These are phyloP conservation scores for Lepisosteus osseus DNA, from an alignment of 2,113 vertebrate genomes.

Conservation along the genomic window DNA sequence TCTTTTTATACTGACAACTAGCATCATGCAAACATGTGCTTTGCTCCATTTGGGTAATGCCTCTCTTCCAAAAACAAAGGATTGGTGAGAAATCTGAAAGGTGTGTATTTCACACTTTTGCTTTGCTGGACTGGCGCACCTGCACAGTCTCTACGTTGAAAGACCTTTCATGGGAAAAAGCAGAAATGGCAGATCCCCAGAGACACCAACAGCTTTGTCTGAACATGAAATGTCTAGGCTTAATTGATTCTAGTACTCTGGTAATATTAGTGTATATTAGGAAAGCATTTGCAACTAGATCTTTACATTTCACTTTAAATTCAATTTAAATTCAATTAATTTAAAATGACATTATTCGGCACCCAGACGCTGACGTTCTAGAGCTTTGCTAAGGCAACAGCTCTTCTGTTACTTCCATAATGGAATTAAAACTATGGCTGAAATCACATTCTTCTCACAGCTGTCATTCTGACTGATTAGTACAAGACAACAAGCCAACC, in stretches of 20 bases:
- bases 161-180: too few relatives aligned
- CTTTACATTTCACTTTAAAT: slow-evolving; percentile 3
- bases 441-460: too few relatives aligned
- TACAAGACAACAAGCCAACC: too few relatives aligned
- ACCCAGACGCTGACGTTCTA: slow-evolving; percentile 6
- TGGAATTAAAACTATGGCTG: too few relatives aligned
- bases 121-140: too few relatives aligned
- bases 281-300: slow-evolving; percentile 22
- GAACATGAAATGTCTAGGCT: slow-evolving; percentile 13
- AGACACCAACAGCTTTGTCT: slow-evolving; percentile 4
- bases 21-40: neutral
- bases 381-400: neutral
- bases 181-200: neutral
- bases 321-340: neutral
- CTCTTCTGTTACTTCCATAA: neutral
- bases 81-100: too few relatives aligned
- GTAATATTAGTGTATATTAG: slow-evolving; percentile 25
- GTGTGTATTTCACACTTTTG: too few relatives aligned
- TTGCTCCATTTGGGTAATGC: neutral
- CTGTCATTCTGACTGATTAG: too few relatives aligned
- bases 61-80: too few relatives aligned
- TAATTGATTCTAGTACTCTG: slow-evolving; percentile 26
- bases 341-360: slow-evolving; percentile 27
- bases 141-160: too few relatives aligned
- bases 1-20: neutral